Evolutionary conservation across 2,888 invertebrate species (phyloP).

Genomic region (Leucozona laternaria): DNA sequence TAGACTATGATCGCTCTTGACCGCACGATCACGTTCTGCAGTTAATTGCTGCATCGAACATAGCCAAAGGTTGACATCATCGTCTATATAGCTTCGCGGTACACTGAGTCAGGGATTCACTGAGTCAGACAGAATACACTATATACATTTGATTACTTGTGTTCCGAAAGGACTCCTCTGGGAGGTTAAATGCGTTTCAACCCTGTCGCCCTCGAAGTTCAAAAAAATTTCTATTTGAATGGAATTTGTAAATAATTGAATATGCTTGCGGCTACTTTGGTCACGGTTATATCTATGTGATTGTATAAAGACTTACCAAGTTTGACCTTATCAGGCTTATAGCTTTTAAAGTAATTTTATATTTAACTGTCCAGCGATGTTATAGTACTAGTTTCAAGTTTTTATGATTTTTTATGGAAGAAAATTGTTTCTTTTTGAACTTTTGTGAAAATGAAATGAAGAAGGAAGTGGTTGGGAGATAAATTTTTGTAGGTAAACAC

Average conservation of each 20-base stretch:
- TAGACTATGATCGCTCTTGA: constrained; percentile 66
- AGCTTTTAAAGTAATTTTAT: neutral
- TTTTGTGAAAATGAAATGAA: too few relatives aligned
- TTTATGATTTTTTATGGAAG: too few relatives aligned
- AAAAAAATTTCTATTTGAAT: constrained; percentile 31
- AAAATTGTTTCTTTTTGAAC: too few relatives aligned
- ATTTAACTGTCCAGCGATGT: neutral
- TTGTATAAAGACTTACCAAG: neutral
- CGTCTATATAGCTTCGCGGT: constrained; percentile 28
- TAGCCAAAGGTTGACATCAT: constrained; percentile 75
- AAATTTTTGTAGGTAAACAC: too few relatives aligned
- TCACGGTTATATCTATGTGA: constrained; percentile 26
- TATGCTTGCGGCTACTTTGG: constrained; percentile 38
- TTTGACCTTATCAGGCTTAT: constrained; percentile 49
- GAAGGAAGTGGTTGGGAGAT: too few relatives aligned
- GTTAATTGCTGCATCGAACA: constrained; percentile 75
- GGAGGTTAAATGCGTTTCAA: constrained; percentile 72
- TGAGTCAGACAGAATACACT: constrained; percentile 36
- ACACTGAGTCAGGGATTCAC: constrained; percentile 30
- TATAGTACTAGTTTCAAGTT: neutral
- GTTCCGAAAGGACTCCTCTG: neutral
- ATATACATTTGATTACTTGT: constrained; percentile 52
- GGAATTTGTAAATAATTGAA: constrained; percentile 53
- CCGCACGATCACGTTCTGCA: constrained; percentile 75
- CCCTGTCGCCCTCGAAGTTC: constrained; percentile 49